These are phyloP conservation scores for Pollachius pollachius DNA, from an alignment of 2,113 vertebrate species.

Conservation along the genomic window DNA sequence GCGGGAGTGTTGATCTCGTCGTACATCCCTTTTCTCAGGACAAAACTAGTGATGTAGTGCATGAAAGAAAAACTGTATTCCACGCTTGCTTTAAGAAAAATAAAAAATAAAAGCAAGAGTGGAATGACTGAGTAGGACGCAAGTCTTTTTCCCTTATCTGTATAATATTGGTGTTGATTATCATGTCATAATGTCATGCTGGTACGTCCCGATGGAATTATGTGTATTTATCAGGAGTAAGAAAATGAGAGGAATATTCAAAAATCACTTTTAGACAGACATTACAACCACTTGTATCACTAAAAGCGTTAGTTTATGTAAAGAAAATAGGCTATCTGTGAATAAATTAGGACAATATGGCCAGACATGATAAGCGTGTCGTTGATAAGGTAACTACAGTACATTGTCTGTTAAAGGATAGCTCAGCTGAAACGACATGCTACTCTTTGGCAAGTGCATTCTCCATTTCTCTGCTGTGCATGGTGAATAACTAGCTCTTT, in stretches of 20 bases:
- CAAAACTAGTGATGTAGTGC: not conserved
- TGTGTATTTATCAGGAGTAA: constrained; percentile 6
- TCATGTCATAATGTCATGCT: constrained; percentile 5
- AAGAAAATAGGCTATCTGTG: not conserved
- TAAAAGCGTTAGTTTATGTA: constrained; percentile 9
- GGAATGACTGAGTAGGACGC: constrained; percentile 27
- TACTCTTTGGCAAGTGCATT: not conserved
- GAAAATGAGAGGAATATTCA: not conserved
- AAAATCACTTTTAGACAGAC: not conserved
- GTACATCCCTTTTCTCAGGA: constrained; percentile 61
- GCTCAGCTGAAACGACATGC: too few species aligned
- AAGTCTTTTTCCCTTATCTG: constrained; percentile 27
- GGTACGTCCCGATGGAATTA: not conserved
- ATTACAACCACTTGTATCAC: not conserved
- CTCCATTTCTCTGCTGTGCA: constrained; percentile 42
- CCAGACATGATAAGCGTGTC: not conserved
- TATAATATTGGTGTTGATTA: constrained; percentile 14
- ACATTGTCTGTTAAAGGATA: too few species aligned
- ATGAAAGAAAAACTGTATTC: too few species aligned
- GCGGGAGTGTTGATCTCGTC: too few species aligned
- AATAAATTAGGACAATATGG: not conserved
- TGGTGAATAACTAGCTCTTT: constrained; percentile 29
- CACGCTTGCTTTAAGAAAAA: constrained; percentile 5
- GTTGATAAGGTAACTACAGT: too few species aligned
- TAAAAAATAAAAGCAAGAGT: not conserved